Percentiles rank a stretch among this genome's conserved stretches.
Conservation (phyloP, 2,113 vertebrate genomes). For the Melanerpes formicivorus region DNA sequence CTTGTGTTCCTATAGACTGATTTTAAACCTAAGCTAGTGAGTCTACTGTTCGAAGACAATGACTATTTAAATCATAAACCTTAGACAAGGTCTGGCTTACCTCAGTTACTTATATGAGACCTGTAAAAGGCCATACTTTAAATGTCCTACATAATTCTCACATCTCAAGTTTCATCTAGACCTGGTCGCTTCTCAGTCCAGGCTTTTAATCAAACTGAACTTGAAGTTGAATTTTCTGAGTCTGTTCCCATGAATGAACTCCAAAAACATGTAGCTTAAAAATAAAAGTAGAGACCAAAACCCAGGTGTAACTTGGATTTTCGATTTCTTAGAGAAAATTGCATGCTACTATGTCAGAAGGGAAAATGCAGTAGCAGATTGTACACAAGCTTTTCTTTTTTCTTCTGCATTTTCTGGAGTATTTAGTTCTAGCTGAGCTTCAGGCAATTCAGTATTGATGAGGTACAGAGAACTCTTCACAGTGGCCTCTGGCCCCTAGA, state of each 20-base stretch:
- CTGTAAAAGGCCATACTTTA: background rate
- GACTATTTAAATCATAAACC: background rate
- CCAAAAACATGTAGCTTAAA: background rate
- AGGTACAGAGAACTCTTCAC: background rate
- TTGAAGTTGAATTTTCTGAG: background rate
- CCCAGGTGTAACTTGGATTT: background rate
- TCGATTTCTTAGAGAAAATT: background rate
- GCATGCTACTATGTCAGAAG: background rate
- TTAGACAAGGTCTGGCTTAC: background rate
- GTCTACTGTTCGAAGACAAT: background rate
- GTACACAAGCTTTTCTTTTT: background rate
- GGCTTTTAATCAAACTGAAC: background rate
- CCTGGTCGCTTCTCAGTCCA: accelerated
- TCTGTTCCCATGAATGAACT: background rate
- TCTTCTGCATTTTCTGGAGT: background rate
- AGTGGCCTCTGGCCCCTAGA: background rate
- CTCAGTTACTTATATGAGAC: background rate
- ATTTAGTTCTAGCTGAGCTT: background rate
- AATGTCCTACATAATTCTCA: background rate
- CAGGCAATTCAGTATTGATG: background rate
- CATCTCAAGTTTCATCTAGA: background rate
- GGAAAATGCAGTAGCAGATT: background rate
- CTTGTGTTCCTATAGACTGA: background rate
- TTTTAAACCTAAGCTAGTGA: background rate
- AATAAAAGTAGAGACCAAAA: background rate